phyloP scores from a whole-genome alignment of 2,113 vertebrate species.

The Balaenoptera acutorostrata region DNA sequence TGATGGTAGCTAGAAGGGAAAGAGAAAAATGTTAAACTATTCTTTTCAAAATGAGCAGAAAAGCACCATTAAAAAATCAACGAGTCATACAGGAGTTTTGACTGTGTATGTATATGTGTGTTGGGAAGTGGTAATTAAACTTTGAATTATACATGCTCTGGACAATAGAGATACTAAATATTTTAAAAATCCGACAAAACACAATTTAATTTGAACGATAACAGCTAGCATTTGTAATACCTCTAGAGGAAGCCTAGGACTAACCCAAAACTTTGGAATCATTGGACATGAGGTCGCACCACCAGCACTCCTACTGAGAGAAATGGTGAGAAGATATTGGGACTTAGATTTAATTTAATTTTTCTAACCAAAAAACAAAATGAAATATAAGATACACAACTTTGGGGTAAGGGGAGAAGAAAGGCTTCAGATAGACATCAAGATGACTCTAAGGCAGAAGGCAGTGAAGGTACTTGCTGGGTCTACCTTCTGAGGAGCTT shows the following conservation, averaged over 20 bases:
- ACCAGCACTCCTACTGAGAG: neutral
- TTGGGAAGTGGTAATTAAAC: neutral
- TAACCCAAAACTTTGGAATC: no score
- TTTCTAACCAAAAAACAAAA: neutral
- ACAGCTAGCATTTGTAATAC: neutral
- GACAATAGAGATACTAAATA: neutral
- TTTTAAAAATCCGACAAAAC: neutral
- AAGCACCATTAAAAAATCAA: neutral
- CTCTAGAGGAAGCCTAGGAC: neutral
- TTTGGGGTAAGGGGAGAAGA: neutral
- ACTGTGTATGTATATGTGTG: neutral
- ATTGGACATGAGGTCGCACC: fast-evolving
- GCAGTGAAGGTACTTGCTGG: neutral
- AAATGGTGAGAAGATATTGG: neutral
- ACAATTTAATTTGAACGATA: neutral
- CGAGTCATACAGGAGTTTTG: neutral
- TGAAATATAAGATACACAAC: neutral
- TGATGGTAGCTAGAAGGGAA: neutral
- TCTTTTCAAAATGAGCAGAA: neutral
- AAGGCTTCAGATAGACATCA: neutral
- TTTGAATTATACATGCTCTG: neutral
- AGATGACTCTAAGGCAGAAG: neutral
- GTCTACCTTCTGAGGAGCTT: neutral
- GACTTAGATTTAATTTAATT: neutral
- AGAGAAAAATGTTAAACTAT: neutral